A percentile compares a stretch with the other conserved stretches of the same genome.
Evolutionary conservation across 2,888 invertebrate species (phyloP).

Genomic region (Acronicta alni): DNA sequence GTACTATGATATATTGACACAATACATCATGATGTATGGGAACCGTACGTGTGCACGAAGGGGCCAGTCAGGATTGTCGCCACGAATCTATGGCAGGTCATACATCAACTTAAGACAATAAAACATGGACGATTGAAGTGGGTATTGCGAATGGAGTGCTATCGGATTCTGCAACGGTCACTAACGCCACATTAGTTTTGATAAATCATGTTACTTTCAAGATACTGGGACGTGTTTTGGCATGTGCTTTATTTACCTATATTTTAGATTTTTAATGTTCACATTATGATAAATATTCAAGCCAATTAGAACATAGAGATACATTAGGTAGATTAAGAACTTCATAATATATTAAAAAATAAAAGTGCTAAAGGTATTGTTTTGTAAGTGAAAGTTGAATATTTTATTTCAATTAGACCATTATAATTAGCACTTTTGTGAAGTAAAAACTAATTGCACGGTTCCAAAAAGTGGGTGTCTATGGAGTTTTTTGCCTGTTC

Average conservation of each 20-base stretch:
- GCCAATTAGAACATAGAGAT: too few species aligned
- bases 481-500: too few species aligned
- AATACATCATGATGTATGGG: conserved; percentile 47
- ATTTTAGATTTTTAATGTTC: too few species aligned
- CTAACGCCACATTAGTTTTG: conserved; percentile 46
- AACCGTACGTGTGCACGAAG: conserved; percentile 46
- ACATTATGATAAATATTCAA: too few species aligned
- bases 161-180: conserved; percentile 49
- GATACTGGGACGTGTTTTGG: conserved; percentile 23
- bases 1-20: conserved; percentile 39
- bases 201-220: conserved; percentile 45
- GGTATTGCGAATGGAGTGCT: conserved; percentile 48
- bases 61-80: conserved; percentile 54
- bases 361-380: too few species aligned
- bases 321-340: too few species aligned
- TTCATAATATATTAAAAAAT: too few species aligned
- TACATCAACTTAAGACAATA: conserved; percentile 60
- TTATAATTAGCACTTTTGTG: too few species aligned
- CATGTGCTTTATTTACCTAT: conserved; percentile 16
- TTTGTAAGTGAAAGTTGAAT: too few species aligned
- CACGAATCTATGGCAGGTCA: conserved; percentile 47
- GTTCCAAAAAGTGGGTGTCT: too few species aligned
- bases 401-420: too few species aligned
- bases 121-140: conserved; percentile 51
- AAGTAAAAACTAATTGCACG: too few species aligned